Base-by-base conservation (phyloP, 2,888 invertebrate genomes). In the Pandemis corylana region DNA sequence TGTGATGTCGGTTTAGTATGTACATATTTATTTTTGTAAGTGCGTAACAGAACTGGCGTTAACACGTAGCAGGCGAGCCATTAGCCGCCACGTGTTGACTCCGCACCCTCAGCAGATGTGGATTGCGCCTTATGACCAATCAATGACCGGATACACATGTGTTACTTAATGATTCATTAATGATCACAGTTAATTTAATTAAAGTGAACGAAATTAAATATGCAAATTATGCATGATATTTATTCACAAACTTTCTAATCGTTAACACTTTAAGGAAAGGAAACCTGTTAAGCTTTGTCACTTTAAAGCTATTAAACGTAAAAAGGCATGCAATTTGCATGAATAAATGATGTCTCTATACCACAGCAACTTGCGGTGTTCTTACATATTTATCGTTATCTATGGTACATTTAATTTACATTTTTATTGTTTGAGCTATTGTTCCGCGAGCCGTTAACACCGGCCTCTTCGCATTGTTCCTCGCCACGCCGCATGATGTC, bases 21-120 rank as follows among this genome's bases (percentile, higher is more conserved):
- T 77, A 79, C 71, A 67, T 75, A 71, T 78, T 80, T 77, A 79
- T 81, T 80, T 78, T 78, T 76, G 76, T 77, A 78, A 78, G 78
- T 82, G 78, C 79, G 80, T 82, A 81, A 80, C 20, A 56, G 56
- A 56, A 15, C 79, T 75, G 80, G 81, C 80, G 82, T 82, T 83
- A 86, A 84, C 82, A 82, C 83, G 86, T 85, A 87, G 86, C 85
- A 89, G 87, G 85, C 80, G 77, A 77, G 78, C 83, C 83, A 87
- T 89, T 89, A 87, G 84, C 82, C 84, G 83, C 86, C 89, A 89
- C 88, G 85, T 90, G 89, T 87, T 86, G 87, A 87, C 83, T 84
- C 80, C 82, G 79, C 82, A 83, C 80, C 82, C 85, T 83, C 83
- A 80, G 85, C 87, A 88, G 80, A 89, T 87, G 85, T 87, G 83